Evolutionary conservation across 2,797 vertebrate genomes (phyloP).

Genomic region (Ctenopoma kingsleyae): DNA sequence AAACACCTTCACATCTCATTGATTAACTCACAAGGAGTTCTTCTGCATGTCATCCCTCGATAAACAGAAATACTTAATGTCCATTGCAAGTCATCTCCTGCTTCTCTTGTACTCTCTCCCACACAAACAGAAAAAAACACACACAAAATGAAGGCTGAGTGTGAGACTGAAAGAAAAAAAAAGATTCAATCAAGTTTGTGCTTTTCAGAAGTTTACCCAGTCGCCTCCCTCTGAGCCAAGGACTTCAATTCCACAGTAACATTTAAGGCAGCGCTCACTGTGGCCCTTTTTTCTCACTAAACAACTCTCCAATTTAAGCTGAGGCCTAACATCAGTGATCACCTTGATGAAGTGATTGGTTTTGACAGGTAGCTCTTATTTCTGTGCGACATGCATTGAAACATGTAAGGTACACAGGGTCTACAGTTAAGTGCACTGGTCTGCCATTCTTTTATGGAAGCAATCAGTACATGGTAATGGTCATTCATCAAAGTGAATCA

Average conservation of each 20-base stretch:
- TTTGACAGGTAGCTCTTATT: conserved; percentile 52
- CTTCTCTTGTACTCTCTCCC: background rate
- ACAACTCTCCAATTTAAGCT: conserved; percentile 35
- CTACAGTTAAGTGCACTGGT: conserved; percentile 23
- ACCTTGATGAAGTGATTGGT: conserved; percentile 65
- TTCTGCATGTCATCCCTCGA: background rate
- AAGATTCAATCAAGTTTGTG: conserved; percentile 48
- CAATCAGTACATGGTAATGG: conserved; percentile 55
- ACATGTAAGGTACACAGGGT: conserved; percentile 25
- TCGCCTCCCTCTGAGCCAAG: conserved; percentile 39
- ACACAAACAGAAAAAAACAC: background rate
- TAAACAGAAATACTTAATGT: conserved; percentile 12
- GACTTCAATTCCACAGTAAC: conserved; percentile 39
- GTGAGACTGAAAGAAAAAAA: background rate
- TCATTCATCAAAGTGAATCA: conserved; percentile 28
- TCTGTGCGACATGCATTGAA: conserved; percentile 23
- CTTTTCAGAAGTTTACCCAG: conserved; percentile 59
- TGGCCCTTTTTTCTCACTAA: conserved; percentile 32
- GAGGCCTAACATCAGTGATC: conserved; percentile 36
- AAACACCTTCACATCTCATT: conserved; percentile 46
- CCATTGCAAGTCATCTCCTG: background rate
- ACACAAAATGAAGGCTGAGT: conserved; percentile 7
- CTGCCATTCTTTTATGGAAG: conserved; percentile 19
- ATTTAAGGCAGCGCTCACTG: conserved; percentile 28
- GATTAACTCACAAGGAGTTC: conserved; percentile 18